A percentile compares a stretch with the other conserved stretches of the same genome.
These are phyloP conservation scores for Stichodactyla helianthus DNA, from an alignment of 64 coral and sea anemone species.

Conservation along the genomic window DNA sequence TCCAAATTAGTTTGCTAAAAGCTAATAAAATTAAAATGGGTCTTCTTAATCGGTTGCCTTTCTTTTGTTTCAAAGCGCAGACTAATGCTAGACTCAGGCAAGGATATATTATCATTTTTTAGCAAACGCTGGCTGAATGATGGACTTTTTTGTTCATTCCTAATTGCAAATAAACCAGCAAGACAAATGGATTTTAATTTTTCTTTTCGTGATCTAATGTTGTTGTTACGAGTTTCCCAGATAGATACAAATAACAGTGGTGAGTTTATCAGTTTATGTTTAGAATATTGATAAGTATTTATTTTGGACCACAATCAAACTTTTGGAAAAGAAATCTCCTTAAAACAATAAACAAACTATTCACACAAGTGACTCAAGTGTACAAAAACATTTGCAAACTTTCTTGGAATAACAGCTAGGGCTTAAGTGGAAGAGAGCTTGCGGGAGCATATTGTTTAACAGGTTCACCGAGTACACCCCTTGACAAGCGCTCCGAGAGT, in stretches of 20 bases:
- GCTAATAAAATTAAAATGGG: too few relatives aligned
- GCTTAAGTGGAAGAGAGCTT: not conserved
- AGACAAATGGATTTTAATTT: not conserved
- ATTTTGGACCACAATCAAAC: not conserved
- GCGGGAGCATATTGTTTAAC: not conserved
- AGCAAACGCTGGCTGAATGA: too few relatives aligned
- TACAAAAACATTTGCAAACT: not conserved
- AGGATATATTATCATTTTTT: too few relatives aligned
- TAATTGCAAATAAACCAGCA: too few relatives aligned
- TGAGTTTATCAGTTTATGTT: not conserved
- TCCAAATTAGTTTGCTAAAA: too few relatives aligned
- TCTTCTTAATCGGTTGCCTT: too few relatives aligned
- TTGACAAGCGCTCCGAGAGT: not conserved
- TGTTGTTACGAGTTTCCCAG: not conserved
- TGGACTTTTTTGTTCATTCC: too few relatives aligned
- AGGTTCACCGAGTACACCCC: not conserved
- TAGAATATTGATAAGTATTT: not conserved
- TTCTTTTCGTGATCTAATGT: not conserved
- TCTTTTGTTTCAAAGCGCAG: too few relatives aligned
- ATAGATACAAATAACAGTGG: not conserved
- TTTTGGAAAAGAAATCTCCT: not conserved
- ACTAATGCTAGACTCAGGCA: too few relatives aligned
- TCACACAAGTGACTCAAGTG: not conserved
- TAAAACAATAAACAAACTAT: conserved; percentile 7
- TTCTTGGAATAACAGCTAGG: not conserved